phyloP scores from a whole-genome alignment of 92 coral and sea anemone genomes.

The Porites divaricata region DNA sequence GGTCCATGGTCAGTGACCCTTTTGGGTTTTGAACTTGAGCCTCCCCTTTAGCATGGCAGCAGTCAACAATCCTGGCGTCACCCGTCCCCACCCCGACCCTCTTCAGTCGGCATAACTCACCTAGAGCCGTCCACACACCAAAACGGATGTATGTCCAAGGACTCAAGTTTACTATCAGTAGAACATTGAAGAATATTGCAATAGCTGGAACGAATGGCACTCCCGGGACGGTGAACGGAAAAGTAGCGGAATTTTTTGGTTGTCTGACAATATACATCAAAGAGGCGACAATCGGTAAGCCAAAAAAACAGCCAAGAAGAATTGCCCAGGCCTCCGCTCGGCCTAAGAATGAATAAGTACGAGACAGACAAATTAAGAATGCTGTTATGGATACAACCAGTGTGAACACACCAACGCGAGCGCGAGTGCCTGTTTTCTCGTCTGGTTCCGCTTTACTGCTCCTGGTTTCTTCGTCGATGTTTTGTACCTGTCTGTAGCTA shows the following conservation, averaged over 20 bases:
- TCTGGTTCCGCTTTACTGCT: neutral
- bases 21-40: too few species aligned
- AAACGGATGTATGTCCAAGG: conserved; percentile 83
- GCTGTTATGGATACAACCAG: conserved; percentile 58
- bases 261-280: conserved; percentile 76
- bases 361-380: conserved; percentile 59
- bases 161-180: conserved; percentile 66
- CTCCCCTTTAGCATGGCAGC: too few species aligned
- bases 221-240: conserved; percentile 89
- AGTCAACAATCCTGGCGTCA: too few species aligned
- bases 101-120: conserved; percentile 32
- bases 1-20: too few species aligned
- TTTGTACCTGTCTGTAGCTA: conserved; percentile 26
- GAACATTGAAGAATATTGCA: conserved; percentile 67
- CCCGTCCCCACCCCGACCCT: too few species aligned
- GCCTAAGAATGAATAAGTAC: conserved; percentile 29
- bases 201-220: conserved; percentile 74
- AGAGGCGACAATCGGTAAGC: conserved; percentile 57
- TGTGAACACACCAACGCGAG: conserved; percentile 53
- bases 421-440: conserved; percentile 62
- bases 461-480: neutral
- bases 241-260: conserved; percentile 80
- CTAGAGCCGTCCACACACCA: conserved; percentile 77
- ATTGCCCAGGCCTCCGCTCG: conserved; percentile 73
- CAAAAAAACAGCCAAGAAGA: conserved; percentile 65